Evolutionary conservation across 2,797 vertebrate genomes (phyloP).

Genomic region (Petrocephalus sullivani): DNA sequence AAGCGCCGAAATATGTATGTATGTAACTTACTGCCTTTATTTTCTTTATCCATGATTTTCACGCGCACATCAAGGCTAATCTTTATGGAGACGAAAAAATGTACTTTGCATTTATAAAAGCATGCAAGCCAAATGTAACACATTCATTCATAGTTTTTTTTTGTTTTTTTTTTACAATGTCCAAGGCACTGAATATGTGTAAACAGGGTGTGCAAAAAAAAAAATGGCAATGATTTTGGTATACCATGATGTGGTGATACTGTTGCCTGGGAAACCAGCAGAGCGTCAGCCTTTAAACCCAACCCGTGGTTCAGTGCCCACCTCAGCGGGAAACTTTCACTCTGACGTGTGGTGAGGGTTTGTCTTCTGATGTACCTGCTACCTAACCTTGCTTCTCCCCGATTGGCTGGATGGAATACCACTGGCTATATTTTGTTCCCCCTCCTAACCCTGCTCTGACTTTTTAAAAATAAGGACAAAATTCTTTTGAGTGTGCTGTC

Average conservation of each 20-base stretch:
- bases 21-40: conserved; percentile 42
- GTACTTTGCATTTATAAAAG: conserved; percentile 73
- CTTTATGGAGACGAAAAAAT: conserved; percentile 60
- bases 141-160: conserved; percentile 46
- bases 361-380: conserved; percentile 25
- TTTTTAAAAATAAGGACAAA: conserved; percentile 51
- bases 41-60: conserved; percentile 28
- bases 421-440: conserved; percentile 60
- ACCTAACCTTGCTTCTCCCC: conserved; percentile 61
- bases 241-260: conserved; percentile 42
- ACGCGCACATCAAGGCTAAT: conserved; percentile 67
- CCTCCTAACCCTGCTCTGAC: conserved; percentile 58
- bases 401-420: conserved; percentile 59
- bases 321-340: conserved; percentile 11
- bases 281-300: conserved; percentile 42
- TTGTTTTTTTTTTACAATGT: conserved; percentile 57
- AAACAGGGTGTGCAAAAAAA: conserved; percentile 61
- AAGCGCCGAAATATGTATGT: conserved; percentile 43
- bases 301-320: conserved; percentile 23
- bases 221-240: conserved; percentile 55
- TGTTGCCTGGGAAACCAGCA: conserved; percentile 42
- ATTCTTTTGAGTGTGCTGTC: conserved; percentile 63
- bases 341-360: neutral
- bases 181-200: conserved; percentile 67
- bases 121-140: conserved; percentile 74